Percentiles rank a stretch among this genome's conserved stretches.
phyloP scores from a whole-genome alignment of 2,113 vertebrate species.

The Myrmecobius fasciatus region DNA sequence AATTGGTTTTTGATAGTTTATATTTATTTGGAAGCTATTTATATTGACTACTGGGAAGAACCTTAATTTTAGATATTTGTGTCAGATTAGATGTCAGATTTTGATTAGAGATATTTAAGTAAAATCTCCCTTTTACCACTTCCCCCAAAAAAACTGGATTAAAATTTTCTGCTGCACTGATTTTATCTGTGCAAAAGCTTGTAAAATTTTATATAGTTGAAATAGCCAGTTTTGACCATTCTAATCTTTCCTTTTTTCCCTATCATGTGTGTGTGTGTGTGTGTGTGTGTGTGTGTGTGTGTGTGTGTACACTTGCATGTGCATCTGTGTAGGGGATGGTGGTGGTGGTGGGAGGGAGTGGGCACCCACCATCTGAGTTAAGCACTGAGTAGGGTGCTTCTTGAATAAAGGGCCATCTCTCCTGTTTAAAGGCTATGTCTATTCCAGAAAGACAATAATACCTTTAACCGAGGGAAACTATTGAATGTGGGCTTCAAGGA shows the following conservation, averaged over 20 bases:
- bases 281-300: too few species aligned
- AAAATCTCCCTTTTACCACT: neutral
- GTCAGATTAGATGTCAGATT: neutral
- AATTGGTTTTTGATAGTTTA: neutral
- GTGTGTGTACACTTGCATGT: too few species aligned
- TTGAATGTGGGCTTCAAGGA: constrained; percentile 90
- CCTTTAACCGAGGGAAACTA: constrained; percentile 88
- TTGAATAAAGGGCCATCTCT: neutral
- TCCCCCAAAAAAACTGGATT: too few species aligned
- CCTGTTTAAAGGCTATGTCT: neutral
- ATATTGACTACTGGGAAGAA: neutral
- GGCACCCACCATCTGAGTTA: neutral
- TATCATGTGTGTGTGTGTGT: neutral
- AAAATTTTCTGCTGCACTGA: neutral
- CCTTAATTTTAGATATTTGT: neutral
- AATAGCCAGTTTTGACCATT: neutral
- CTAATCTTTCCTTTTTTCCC: neutral
- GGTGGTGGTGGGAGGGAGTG: neutral
- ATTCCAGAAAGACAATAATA: constrained; percentile 84
- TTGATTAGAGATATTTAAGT: neutral
- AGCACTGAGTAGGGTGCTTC: neutral
- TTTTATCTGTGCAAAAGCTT: too few species aligned
- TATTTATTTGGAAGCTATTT: neutral
- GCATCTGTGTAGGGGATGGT: too few species aligned
- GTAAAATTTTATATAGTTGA: neutral